phyloP scores from a whole-genome alignment of 2,888 invertebrate genomes.

The Philaethria dido region DNA sequence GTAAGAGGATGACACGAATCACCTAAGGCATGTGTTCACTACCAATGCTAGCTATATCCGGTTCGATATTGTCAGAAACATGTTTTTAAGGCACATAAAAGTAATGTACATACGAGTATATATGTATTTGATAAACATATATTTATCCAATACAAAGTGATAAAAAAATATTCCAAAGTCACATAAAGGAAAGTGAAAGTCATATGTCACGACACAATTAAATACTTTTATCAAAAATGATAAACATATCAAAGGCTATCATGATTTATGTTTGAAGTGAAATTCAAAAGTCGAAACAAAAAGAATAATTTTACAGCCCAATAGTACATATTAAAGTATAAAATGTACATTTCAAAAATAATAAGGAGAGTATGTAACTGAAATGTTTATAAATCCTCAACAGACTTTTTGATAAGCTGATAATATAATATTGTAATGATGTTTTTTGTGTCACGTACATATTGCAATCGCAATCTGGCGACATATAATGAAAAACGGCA shows the following conservation, averaged over 20 bases:
- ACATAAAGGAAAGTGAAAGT: conserved; percentile 35
- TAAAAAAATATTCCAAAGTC: conserved; percentile 32
- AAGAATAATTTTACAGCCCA: too few relatives aligned
- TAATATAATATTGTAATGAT: conserved; percentile 13
- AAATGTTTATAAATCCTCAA: background rate
- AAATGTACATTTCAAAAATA: background rate
- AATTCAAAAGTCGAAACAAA: conserved; percentile 1
- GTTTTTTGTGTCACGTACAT: conserved; percentile 7
- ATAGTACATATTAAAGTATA: too few relatives aligned
- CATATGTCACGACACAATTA: conserved; percentile 26
- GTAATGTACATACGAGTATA: background rate
- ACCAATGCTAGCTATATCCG: conserved; percentile 16
- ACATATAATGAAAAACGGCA: conserved; percentile 24
- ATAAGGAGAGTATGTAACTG: too few relatives aligned
- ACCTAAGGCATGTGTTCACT: conserved; percentile 29
- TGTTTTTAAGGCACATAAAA: background rate
- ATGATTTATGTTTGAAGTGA: background rate
- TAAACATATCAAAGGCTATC: conserved; percentile 38
- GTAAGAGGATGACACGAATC: conserved; percentile 41
- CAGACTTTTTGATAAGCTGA: background rate
- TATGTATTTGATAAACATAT: background rate
- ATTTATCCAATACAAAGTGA: conserved; percentile 1
- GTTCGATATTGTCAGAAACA: background rate
- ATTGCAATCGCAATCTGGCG: conserved; percentile 3
- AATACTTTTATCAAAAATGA: conserved; percentile 36